These are phyloP conservation scores for Magallana angulata DNA, from an alignment of 1,140 invertebrate genomes.

Conservation along the genomic window DNA sequence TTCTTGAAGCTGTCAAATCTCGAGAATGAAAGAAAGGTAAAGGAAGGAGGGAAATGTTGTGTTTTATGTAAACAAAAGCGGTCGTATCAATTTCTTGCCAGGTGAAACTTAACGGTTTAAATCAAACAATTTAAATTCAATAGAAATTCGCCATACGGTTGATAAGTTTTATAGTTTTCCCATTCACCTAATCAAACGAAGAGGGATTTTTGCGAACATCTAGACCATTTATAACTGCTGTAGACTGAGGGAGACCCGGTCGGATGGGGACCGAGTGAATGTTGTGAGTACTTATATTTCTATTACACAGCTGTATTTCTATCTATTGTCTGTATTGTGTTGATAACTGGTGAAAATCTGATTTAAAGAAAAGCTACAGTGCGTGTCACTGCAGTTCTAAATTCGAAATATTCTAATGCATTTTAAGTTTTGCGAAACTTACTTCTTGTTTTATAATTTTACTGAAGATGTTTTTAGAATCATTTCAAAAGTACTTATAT, in stretches of 20 bases:
- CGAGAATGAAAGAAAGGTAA: background rate
- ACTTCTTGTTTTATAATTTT: too few relatives aligned
- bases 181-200: background rate
- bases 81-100: conserved; percentile 6
- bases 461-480: too few relatives aligned
- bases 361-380: too few relatives aligned
- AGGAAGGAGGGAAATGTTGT: background rate
- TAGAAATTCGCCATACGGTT: conserved; percentile 7
- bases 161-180: conserved; percentile 8
- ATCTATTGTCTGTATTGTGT: too few relatives aligned
- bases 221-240: background rate
- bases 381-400: too few relatives aligned
- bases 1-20: background rate
- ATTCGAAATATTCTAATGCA: too few relatives aligned
- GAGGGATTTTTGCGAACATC: conserved; percentile 6
- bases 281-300: background rate
- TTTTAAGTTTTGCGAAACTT: too few relatives aligned
- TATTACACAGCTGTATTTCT: too few relatives aligned
- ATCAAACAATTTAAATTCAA: conserved; percentile 31
- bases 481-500: too few relatives aligned
- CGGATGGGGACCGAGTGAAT: background rate
- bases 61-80: conserved; percentile 13
- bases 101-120: conserved; percentile 9
- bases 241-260: too few relatives aligned
- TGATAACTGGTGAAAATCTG: too few relatives aligned